phyloP scores from a whole-genome alignment of 2,888 invertebrate species.

The Cancer borealis region DNA sequence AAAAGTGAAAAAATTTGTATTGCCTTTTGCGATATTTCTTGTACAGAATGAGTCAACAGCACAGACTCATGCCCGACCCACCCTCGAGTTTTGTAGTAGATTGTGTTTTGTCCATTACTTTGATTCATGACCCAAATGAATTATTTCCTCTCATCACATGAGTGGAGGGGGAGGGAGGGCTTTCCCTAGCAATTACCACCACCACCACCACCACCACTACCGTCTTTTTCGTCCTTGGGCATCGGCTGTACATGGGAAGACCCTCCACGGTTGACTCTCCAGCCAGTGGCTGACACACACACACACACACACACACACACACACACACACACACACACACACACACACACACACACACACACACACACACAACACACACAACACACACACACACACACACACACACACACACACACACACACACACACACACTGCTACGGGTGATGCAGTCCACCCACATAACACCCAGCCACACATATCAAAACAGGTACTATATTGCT shows the following conservation, averaged over 20 bases:
- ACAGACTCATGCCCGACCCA: conserved; percentile 68
- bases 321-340: conserved; percentile 38
- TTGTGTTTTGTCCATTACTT: conserved; percentile 64
- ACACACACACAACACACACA: conserved; percentile 24
- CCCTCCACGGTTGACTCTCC: too few species aligned
- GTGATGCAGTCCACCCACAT: not conserved
- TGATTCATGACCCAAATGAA: conserved; percentile 60
- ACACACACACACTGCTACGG: not conserved
- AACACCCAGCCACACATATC: conserved; percentile 4
- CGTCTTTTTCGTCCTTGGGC: not conserved
- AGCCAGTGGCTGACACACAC: too few species aligned
- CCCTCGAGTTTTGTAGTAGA: conserved; percentile 70
- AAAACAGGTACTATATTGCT: not conserved
- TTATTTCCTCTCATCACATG: conserved; percentile 55
- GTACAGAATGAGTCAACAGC: conserved; percentile 66
- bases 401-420: too few species aligned
- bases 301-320: too few species aligned
- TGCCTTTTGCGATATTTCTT: conserved; percentile 71
- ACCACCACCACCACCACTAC: not conserved
- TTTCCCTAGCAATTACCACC: not conserved
- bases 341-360: not conserved
- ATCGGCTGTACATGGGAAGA: not conserved
- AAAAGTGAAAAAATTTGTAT: conserved; percentile 66
- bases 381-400: conserved; percentile 12
- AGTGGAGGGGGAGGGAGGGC: conserved; percentile 60